Evolutionary conservation across 2,113 vertebrate species (phyloP).

Genomic region (Candoia aspera): DNA sequence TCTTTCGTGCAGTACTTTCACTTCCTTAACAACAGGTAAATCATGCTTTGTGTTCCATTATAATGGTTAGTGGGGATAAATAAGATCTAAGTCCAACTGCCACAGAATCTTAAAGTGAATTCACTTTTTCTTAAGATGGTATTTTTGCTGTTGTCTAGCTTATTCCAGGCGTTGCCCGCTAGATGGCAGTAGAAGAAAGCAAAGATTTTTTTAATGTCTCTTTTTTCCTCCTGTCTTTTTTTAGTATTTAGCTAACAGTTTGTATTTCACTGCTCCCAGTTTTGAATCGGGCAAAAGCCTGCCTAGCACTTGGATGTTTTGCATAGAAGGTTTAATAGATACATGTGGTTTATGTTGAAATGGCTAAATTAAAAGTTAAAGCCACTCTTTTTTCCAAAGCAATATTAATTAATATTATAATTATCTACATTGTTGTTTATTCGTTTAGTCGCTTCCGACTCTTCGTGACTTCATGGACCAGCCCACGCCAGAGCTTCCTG

Average conservation of each 20-base stretch:
- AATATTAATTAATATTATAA: neutral
- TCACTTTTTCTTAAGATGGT: neutral
- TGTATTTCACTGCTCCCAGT: neutral
- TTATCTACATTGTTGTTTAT: neutral
- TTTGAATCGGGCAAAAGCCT: slow-evolving; percentile 53
- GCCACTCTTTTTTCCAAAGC: neutral
- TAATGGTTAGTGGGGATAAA: neutral
- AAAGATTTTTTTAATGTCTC: slow-evolving; percentile 44
- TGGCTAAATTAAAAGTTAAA: slow-evolving; percentile 15
- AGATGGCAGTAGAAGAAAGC: slow-evolving; percentile 74
- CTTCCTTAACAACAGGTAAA: neutral
- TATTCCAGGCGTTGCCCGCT: slow-evolving; percentile 31
- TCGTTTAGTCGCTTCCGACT: too few relatives aligned
- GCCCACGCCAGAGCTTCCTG: too few relatives aligned
- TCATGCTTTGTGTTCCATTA: neutral
- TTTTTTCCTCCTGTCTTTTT: neutral
- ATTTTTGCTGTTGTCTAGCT: neutral
- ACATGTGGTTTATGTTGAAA: slow-evolving; percentile 23
- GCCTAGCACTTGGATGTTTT: slow-evolving; percentile 49
- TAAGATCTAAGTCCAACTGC: neutral
- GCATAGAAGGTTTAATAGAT: slow-evolving; percentile 22
- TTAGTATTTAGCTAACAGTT: slow-evolving; percentile 39
- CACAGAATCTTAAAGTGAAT: neutral
- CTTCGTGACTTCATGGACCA: too few relatives aligned
- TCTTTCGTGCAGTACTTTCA: neutral